Percentiles rank a stretch among this genome's conserved stretches.
These are phyloP conservation scores for Elaeidobius kamerunicus DNA, from an alignment of 2,888 invertebrate species.

Conservation along the genomic window DNA sequence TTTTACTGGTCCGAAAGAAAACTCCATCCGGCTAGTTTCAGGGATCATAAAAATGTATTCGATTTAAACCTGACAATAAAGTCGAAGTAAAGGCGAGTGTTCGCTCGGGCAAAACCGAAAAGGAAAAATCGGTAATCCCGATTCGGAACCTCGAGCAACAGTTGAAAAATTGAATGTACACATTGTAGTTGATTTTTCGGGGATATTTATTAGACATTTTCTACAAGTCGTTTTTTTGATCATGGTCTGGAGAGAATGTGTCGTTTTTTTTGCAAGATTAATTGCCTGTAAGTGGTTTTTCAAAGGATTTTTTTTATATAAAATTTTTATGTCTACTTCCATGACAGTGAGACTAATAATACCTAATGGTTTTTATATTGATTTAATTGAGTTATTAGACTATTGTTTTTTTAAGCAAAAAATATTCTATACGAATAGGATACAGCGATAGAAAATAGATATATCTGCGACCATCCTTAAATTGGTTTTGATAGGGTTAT, in stretches of 20 bases:
- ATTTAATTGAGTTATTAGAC: no score
- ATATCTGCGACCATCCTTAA: no score
- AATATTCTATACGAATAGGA: no score
- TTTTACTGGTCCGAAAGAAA: conserved; percentile 13
- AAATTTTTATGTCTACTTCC: background rate
- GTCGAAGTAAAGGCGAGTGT: conserved; percentile 11
- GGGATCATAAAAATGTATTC: conserved; percentile 26
- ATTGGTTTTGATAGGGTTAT: no score
- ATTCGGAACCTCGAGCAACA: conserved; percentile 14
- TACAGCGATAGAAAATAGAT: no score
- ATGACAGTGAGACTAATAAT: background rate
- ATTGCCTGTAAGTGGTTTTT: background rate
- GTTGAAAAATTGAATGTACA: conserved; percentile 21
- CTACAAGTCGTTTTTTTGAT: no score
- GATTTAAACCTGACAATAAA: conserved; percentile 21
- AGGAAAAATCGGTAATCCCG: conserved; percentile 12
- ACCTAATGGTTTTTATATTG: background rate
- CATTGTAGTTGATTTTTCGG: conserved; percentile 4
- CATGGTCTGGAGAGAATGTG: no score
- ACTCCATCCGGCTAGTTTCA: conserved; percentile 20
- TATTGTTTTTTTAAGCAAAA: no score
- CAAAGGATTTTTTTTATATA: background rate
- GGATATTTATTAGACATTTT: background rate
- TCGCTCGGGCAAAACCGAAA: conserved; percentile 3
- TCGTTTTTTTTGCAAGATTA: background rate